phyloP scores from a whole-genome alignment of 2,113 vertebrate genomes.

The Grallaria varia region DNA sequence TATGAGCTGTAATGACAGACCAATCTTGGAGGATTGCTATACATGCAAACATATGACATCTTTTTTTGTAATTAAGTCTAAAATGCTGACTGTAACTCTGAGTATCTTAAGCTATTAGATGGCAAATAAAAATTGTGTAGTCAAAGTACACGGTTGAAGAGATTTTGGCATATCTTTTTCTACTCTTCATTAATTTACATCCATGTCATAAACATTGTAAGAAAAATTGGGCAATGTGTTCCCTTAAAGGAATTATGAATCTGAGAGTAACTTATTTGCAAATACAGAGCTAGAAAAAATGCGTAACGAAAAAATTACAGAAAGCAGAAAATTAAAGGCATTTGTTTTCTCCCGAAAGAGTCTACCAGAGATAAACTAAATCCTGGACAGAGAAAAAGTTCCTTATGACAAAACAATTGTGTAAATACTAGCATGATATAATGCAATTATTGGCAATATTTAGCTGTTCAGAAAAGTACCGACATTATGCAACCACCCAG shows the following conservation, averaged over 20 bases:
- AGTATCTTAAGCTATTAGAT: background rate
- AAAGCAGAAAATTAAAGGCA: background rate
- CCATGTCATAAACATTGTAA: background rate
- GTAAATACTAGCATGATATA: background rate
- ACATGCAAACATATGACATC: fast-evolving
- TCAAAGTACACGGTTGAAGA: background rate
- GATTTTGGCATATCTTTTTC: background rate
- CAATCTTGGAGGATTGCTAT: background rate
- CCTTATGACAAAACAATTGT: background rate
- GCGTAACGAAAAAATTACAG: background rate
- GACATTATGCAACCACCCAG: background rate
- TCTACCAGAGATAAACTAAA: background rate
- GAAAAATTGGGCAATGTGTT: background rate
- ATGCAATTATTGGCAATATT: background rate
- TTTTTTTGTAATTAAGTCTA: background rate
- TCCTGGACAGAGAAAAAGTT: background rate
- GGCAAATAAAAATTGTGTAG: background rate
- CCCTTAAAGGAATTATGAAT: background rate
- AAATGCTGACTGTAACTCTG: background rate
- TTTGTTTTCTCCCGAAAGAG: background rate
- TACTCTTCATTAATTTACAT: background rate
- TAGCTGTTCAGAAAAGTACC: background rate
- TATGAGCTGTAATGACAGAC: background rate
- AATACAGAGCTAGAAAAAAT: background rate
- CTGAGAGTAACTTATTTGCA: background rate